phyloP scores from a whole-genome alignment of 1,140 invertebrate genomes.

The Gerris buenoi region DNA sequence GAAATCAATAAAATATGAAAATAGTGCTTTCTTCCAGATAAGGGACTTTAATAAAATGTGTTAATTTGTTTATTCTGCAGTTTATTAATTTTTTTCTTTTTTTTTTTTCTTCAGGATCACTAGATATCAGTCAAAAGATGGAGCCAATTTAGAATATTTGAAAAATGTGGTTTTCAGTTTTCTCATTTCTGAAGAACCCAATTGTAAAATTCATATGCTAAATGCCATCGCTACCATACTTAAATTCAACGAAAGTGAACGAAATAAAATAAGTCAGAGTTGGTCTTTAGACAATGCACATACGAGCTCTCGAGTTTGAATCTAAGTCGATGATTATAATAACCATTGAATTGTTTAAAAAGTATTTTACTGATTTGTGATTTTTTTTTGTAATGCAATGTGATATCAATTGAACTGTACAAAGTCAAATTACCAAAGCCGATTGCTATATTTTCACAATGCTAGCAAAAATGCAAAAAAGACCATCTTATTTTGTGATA shows the following conservation, averaged over 20 bases:
- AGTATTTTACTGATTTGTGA: too few species aligned
- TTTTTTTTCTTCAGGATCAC: constrained; percentile 40
- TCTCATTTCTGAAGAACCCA: constrained; percentile 49
- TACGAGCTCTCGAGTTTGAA: background rate
- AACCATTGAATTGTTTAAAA: too few species aligned
- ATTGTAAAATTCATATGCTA: constrained; percentile 61
- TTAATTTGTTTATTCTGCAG: background rate
- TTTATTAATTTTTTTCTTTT: background rate
- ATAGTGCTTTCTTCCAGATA: too few species aligned
- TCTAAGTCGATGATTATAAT: background rate
- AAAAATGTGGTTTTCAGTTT: constrained; percentile 80
- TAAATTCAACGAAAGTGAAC: constrained; percentile 57
- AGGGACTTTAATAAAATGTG: too few species aligned
- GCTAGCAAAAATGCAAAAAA: too few species aligned
- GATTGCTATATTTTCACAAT: too few species aligned
- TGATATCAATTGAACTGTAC: too few species aligned
- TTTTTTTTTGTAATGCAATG: too few species aligned
- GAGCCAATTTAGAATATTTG: constrained; percentile 74
- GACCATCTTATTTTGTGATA: too few species aligned
- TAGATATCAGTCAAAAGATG: constrained; percentile 59
- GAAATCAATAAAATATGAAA: too few species aligned
- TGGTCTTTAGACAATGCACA: constrained; percentile 15
- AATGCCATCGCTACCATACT: constrained; percentile 76
- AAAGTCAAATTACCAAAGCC: too few species aligned
- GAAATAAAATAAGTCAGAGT: constrained; percentile 33